Evolutionary conservation across 2,113 vertebrate genomes (phyloP).

Genomic region (Nerophis lumbriciformis): DNA sequence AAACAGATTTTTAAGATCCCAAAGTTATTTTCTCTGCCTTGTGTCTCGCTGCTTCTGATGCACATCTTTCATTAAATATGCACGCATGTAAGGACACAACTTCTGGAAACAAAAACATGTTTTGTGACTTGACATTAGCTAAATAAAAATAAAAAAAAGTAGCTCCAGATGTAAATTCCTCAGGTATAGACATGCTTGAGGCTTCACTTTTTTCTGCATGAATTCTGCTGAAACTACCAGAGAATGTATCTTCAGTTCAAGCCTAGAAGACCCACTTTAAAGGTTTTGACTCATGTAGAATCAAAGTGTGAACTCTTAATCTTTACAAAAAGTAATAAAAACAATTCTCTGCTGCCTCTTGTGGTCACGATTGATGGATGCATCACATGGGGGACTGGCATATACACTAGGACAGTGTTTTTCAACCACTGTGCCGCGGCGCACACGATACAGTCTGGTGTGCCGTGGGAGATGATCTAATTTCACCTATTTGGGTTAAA

Average conservation of each 20-base stretch:
- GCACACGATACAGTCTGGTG: no score
- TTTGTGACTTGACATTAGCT: slow-evolving; percentile 4
- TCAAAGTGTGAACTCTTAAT: not conserved
- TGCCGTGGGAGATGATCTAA: no score
- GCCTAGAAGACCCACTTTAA: slow-evolving; percentile 33
- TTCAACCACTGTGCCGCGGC: no score
- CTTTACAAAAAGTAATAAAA: not conserved
- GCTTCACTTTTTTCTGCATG: slow-evolving; percentile 46
- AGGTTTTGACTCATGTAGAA: slow-evolving; percentile 23
- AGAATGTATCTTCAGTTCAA: slow-evolving; percentile 22
- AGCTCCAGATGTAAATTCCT: slow-evolving; percentile 30
- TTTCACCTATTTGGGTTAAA: no score
- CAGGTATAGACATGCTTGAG: slow-evolving; percentile 24
- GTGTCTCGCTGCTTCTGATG: slow-evolving; percentile 32
- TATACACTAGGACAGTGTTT: slow-evolving; percentile 14
- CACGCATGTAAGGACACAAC: slow-evolving; percentile 38
- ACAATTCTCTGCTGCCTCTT: not conserved
- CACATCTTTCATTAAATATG: slow-evolving; percentile 59
- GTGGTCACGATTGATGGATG: not conserved
- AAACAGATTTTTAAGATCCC: slow-evolving; percentile 19
- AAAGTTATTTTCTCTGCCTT: slow-evolving; percentile 1
- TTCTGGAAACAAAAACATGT: slow-evolving; percentile 6
- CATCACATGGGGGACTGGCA: slow-evolving; percentile 18
- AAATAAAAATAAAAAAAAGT: slow-evolving; percentile 13
- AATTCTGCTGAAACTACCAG: slow-evolving; percentile 20